Conservation (phyloP, 2,888 invertebrate genomes). For the Cerceris rybyensis region DNA sequence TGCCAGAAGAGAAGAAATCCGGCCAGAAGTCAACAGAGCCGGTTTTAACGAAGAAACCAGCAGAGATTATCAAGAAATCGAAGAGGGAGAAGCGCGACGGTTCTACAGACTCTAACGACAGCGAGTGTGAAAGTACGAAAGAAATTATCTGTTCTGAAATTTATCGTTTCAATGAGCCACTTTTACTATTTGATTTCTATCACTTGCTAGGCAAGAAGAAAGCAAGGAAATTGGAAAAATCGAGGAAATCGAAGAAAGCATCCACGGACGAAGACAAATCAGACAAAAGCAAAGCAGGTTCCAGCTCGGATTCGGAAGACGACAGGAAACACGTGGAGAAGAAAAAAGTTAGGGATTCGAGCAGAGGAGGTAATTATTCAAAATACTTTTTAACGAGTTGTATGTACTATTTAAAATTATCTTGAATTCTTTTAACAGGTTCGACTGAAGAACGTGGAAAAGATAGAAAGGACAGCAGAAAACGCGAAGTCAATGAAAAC, state of each 20-base stretch:
- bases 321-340: slow-evolving; percentile 76
- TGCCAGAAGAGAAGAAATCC: slow-evolving; percentile 75
- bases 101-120: slow-evolving; percentile 78
- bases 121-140: slow-evolving; percentile 70
- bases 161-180: too few relatives aligned
- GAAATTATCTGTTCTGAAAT: slow-evolving; percentile 1
- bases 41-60: slow-evolving; percentile 68
- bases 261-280: slow-evolving; percentile 83
- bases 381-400: not conserved
- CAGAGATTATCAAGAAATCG: slow-evolving; percentile 69
- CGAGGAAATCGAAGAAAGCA: slow-evolving; percentile 75
- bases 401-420: not conserved
- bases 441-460: slow-evolving; percentile 81
- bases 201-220: slow-evolving; percentile 72
- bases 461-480: slow-evolving; percentile 79
- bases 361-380: slow-evolving; percentile 68
- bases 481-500: slow-evolving; percentile 81
- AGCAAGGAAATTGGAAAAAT: slow-evolving; percentile 75
- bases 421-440: slow-evolving; percentile 50
- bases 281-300: slow-evolving; percentile 82
- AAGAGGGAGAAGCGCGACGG: slow-evolving; percentile 76
- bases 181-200: not conserved
- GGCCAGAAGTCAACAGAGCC: slow-evolving; percentile 71
- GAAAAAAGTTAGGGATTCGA: slow-evolving; percentile 73
- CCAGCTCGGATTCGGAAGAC: slow-evolving; percentile 85